Evolutionary conservation across 2,797 vertebrate genomes (phyloP).

Genomic region (Podargus strigoides): DNA sequence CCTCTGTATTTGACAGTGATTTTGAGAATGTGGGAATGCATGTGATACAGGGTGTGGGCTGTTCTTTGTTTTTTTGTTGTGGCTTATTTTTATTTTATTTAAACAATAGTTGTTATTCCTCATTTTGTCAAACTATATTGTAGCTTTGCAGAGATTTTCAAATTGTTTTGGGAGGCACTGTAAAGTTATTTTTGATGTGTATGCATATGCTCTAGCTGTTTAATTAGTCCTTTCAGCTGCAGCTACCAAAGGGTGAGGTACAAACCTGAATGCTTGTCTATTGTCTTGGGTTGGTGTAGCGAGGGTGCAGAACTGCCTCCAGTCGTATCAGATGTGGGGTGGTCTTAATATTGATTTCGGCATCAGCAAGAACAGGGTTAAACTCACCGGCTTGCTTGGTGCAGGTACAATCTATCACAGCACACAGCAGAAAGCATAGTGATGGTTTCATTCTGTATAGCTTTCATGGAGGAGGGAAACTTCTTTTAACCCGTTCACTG

Average conservation of each 20-base stretch:
- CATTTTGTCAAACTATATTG: not conserved
- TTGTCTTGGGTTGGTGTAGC: not conserved
- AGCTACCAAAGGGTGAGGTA: not conserved
- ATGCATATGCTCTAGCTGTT: not conserved
- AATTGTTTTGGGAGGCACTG: not conserved
- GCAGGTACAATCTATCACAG: not conserved
- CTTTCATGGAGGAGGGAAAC: not conserved
- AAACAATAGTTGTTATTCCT: not conserved
- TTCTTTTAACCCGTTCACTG: slow-evolving; percentile 1
- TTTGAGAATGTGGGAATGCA: not conserved
- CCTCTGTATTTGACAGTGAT: slow-evolving; percentile 28
- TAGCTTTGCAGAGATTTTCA: not conserved
- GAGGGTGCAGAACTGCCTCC: not conserved
- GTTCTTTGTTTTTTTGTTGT: not conserved
- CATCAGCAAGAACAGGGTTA: slow-evolving; percentile 16
- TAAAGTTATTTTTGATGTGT: slow-evolving; percentile 1
- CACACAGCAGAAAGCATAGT: not conserved
- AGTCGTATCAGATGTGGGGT: not conserved
- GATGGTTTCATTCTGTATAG: slow-evolving; percentile 38
- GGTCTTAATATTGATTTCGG: not conserved
- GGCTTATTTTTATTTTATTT: not conserved
- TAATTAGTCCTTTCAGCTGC: not conserved
- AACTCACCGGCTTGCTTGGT: not conserved
- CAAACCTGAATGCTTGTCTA: not conserved
- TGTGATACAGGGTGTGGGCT: not conserved